Percentiles rank a stretch among this genome's conserved stretches.
Conservation (phyloP, 2,113 vertebrate genomes). For the Melanostigma gelatinosum region DNA sequence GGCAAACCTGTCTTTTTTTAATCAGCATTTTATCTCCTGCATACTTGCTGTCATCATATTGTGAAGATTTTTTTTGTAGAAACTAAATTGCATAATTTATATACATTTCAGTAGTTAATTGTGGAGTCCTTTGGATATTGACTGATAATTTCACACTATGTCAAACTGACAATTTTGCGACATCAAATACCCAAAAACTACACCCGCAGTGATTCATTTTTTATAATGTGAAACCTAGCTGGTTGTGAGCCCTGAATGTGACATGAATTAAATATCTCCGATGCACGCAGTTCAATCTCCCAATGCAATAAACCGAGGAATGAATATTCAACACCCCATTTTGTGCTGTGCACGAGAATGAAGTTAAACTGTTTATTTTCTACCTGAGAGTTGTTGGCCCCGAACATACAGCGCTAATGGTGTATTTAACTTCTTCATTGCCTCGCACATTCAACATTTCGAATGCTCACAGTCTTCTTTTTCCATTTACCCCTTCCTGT, state of each 20-base stretch:
- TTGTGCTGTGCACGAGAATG: conserved; percentile 34
- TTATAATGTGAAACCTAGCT: not conserved
- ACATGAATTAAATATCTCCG: conserved; percentile 27
- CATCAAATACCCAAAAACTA: conserved; percentile 20
- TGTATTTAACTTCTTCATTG: conserved; percentile 36
- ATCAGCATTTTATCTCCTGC: not conserved
- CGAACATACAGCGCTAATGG: conserved; percentile 37
- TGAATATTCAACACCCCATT: conserved; percentile 47
- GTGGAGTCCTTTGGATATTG: not conserved
- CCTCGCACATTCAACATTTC: conserved; percentile 24
- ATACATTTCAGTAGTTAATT: conserved; percentile 6
- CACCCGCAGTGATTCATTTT: not conserved
- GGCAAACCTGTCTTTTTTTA: conserved; percentile 24
- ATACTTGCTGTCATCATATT: conserved; percentile 4
- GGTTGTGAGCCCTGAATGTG: conserved; percentile 16
- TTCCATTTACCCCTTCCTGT: not conserved
- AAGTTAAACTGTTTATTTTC: conserved; percentile 40
- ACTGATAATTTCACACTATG: conserved; percentile 1
- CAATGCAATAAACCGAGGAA: conserved; percentile 41
- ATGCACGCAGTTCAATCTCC: conserved; percentile 31
- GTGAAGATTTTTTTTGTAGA: not conserved
- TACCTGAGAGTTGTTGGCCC: conserved; percentile 29
- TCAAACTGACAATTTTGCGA: conserved; percentile 1
- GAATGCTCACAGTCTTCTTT: conserved; percentile 13
- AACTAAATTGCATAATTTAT: conserved; percentile 1